phyloP scores from a whole-genome alignment of 2,797 vertebrate genomes.

The Chaenodraco wilsoni region DNA sequence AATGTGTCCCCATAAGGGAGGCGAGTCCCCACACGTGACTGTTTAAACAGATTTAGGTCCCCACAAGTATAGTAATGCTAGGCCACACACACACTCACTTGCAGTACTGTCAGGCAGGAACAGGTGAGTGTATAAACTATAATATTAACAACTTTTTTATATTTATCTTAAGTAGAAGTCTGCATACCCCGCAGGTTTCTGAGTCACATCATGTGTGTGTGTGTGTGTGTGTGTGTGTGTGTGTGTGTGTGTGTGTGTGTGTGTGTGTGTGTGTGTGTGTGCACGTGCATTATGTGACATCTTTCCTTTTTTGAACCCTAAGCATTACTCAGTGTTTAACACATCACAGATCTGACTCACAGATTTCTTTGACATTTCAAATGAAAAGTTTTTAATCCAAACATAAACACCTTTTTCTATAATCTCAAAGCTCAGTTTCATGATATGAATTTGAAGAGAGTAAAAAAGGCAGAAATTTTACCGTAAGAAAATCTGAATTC shows the following conservation, averaged over 20 bases:
- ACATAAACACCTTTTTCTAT: constrained; percentile 38
- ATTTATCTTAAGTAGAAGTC: constrained; percentile 53
- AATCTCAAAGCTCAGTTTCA: constrained; percentile 15
- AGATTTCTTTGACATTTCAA: constrained; percentile 59
- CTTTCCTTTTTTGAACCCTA: constrained; percentile 34
- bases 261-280: too few species aligned
- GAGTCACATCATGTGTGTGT: constrained; percentile 2
- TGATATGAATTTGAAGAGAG: constrained; percentile 10
- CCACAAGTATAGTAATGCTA: too few species aligned
- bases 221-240: not conserved
- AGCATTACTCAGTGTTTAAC: constrained; percentile 39
- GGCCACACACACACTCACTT: not conserved
- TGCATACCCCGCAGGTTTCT: constrained; percentile 34
- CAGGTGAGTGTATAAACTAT: constrained; percentile 18
- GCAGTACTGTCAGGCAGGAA: constrained; percentile 25
- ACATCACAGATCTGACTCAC: constrained; percentile 25
- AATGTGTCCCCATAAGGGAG: too few species aligned
- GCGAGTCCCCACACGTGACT: too few species aligned
- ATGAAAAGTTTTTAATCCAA: constrained; percentile 45
- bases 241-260: too few species aligned
- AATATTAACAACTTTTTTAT: constrained; percentile 52
- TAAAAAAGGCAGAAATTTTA: too few species aligned
- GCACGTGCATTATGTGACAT: constrained; percentile 14
- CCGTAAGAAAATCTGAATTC: too few species aligned
- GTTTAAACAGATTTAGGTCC: too few species aligned